These are phyloP conservation scores for Alauda arvensis DNA, from an alignment of 2,797 vertebrate genomes.

Conservation along the genomic window DNA sequence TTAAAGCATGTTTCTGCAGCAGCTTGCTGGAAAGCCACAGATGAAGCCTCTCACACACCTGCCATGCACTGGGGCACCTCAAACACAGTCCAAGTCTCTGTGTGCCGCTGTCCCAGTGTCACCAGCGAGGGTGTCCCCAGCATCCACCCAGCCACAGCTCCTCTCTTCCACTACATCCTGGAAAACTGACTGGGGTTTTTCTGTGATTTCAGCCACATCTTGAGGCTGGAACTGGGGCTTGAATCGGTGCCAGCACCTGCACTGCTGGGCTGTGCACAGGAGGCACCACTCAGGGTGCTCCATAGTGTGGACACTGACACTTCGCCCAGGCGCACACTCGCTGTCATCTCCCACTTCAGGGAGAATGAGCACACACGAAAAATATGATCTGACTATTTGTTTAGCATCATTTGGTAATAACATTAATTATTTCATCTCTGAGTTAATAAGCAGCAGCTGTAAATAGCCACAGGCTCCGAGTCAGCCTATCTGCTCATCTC, in stretches of 20 bases:
- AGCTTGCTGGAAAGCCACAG: not conserved
- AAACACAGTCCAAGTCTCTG: fast-evolving
- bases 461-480: not conserved
- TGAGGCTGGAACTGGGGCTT: not conserved
- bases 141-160: not conserved
- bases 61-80: not conserved
- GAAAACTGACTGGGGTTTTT: not conserved
- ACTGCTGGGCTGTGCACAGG: not conserved
- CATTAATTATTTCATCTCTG: constrained; percentile 17
- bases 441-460: constrained; percentile 1
- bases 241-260: fast-evolving
- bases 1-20: not conserved
- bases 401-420: not conserved
- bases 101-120: fast-evolving
- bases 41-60: not conserved
- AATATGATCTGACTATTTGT: not conserved
- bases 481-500: not conserved
- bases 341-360: not conserved
- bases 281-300: fast-evolving
- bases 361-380: not conserved
- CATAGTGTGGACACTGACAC: fast-evolving
- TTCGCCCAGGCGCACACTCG: fast-evolving
- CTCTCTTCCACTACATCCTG: not conserved
- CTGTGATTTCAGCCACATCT: not conserved
- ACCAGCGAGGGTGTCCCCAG: fast-evolving